These are phyloP conservation scores for Gasterosteus aculeatus DNA, from an alignment of 2,113 vertebrate genomes.

Conservation along the genomic window DNA sequence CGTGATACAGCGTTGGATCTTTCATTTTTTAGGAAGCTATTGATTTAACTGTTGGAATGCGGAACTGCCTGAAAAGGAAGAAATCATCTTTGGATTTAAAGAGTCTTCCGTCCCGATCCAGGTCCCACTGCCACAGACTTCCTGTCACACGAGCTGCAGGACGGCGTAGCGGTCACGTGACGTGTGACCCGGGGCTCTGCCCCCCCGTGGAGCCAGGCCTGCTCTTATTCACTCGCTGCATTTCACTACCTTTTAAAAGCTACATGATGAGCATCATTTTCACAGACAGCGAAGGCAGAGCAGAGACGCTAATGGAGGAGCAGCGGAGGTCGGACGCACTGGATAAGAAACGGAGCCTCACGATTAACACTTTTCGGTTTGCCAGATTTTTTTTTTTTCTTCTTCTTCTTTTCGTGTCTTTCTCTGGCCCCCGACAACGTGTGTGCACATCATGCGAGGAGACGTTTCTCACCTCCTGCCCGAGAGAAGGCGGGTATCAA, in stretches of 20 bases:
- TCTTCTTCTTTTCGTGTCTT: not conserved
- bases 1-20: not conserved
- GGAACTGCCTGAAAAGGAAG: not conserved
- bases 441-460: constrained; percentile 60
- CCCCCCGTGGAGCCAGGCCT: too few relatives aligned
- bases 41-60: not conserved
- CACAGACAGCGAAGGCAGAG: constrained; percentile 24
- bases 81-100: not conserved
- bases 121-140: too few relatives aligned
- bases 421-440: constrained; percentile 35
- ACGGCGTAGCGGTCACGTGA: constrained; percentile 49
- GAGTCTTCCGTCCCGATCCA: not conserved
- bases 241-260: constrained; percentile 1
- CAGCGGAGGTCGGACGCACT: constrained; percentile 53
- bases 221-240: not conserved
- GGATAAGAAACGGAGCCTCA: constrained; percentile 53
- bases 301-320: constrained; percentile 54
- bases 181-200: constrained; percentile 15
- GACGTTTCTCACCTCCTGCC: constrained; percentile 59
- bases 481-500: constrained; percentile 73
- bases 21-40: not conserved
- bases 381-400: not conserved
- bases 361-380: constrained; percentile 56
- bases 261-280: constrained; percentile 16
- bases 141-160: constrained; percentile 24